Percentiles rank a stretch among this genome's conserved stretches.
Evolutionary conservation across 2,113 vertebrate species (phyloP).

Genomic region (Myiozetetes cayanensis): DNA sequence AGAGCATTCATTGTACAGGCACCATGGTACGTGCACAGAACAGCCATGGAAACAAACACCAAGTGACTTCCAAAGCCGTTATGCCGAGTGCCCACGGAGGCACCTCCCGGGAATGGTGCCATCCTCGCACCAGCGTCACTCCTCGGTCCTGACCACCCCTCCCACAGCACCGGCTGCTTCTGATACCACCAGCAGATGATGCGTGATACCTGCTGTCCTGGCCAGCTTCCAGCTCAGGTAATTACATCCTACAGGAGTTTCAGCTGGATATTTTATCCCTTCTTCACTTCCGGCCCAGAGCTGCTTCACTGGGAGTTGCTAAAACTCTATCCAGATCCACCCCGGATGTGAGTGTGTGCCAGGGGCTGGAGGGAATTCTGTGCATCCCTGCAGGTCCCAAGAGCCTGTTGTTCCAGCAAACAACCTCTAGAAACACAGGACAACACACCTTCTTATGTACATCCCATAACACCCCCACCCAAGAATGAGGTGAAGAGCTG

Average conservation of each 20-base stretch:
- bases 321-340: constrained; percentile 4
- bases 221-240: constrained; percentile 36
- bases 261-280: constrained; percentile 57
- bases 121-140: neutral
- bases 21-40: neutral
- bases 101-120: neutral
- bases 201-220: neutral
- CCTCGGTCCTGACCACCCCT: neutral
- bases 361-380: constrained; percentile 9
- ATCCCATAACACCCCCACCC: neutral
- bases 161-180: neutral
- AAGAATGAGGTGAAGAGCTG: neutral
- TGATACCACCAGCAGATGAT: constrained; percentile 17
- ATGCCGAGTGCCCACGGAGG: neutral
- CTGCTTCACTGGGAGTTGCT: neutral
- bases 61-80: neutral
- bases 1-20: neutral
- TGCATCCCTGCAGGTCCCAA: neutral
- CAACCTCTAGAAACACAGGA: neutral
- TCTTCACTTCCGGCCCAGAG: constrained; percentile 53
- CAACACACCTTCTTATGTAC: neutral
- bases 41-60: constrained; percentile 9
- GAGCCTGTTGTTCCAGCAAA: neutral
- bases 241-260: constrained; percentile 65
- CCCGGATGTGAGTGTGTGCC: constrained; percentile 8